Base-by-base conservation (phyloP, 2,113 vertebrate species). In the Ibidorhyncha struthersii region DNA sequence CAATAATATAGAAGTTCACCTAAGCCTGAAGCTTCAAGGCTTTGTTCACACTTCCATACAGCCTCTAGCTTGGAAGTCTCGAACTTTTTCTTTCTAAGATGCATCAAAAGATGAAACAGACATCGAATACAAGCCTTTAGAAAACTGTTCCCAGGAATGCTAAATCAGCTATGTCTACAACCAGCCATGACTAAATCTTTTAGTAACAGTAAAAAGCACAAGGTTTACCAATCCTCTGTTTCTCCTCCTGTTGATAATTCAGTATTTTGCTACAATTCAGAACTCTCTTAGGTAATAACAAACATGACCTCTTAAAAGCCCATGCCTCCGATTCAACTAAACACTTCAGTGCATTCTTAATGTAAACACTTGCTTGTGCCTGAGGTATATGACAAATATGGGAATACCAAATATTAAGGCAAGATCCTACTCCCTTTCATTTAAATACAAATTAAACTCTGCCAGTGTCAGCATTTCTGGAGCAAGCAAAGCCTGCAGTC, bases 391-490 rank as follows among this genome's bases (percentile, higher is more conserved):
- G 32, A 67, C 61, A 52, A 9, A 56, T 2, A 55, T 4, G 34
- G 34, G 36, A 83, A 38, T 1, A 79, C 26, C 34, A 74, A 67
- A 20, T 9, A 43, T 0, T 8, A 79, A 61, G 41, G 65, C 30
- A 52, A 38, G 61, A 18, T 53, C 40, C 72, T 72, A 14, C 45
- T 62, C 40, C 56, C 49, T 72, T 22, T 76, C 30, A 95, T 91
- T 71, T 95, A 30, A 89, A 96, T 65, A 52, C 77, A 95, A 95
- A 76, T 95, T 32, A 56, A 96, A 67, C 13, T 41, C 40, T 6
- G 3, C 52, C 6, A 66, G 56, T 1, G 34, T 59, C 53, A 95
- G 82, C 90, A 34, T 5, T 95, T 80, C 77, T 41, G 63, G 19
- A 43, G 43, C 65, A 38, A 25, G 80, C 65, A 16, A 5, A 90